Conservation (phyloP, 2,888 invertebrate species). For the Eupithecia insigniata region DNA sequence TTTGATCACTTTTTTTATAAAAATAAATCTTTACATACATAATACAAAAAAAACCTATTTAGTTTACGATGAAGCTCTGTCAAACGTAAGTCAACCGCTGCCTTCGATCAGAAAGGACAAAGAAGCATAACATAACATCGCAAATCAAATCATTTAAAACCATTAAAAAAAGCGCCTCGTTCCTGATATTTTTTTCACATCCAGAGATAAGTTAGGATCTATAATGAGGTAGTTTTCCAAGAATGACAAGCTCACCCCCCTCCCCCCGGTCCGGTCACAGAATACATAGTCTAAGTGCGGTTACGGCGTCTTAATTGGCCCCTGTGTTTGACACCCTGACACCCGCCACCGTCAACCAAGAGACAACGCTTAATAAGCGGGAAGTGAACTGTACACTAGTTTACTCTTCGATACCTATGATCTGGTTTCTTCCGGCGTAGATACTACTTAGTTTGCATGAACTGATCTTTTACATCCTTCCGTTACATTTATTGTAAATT, state of each 20-base stretch:
- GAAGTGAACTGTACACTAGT: slow-evolving; percentile 18
- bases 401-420: slow-evolving; percentile 10
- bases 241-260: neutral
- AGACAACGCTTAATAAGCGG: slow-evolving; percentile 20
- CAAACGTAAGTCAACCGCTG: no score
- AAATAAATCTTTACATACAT: no score
- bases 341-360: slow-evolving; percentile 24
- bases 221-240: slow-evolving; percentile 9
- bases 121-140: neutral
- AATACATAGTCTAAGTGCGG: neutral
- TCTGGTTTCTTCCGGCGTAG: slow-evolving; percentile 8
- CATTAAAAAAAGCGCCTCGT: neutral
- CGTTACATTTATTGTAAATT: no score
- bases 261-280: neutral
- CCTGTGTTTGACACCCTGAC: slow-evolving; percentile 47
- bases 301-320: slow-evolving; percentile 56
- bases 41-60: no score
- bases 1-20: neutral
- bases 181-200: neutral
- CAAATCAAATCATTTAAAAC: neutral
- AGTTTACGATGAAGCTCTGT: no score
- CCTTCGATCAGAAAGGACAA: neutral
- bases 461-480: no score
- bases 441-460: neutral
- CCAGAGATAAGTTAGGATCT: neutral